Base-by-base conservation (phyloP, 2,888 invertebrate genomes). In the Dioctria rufipes region DNA sequence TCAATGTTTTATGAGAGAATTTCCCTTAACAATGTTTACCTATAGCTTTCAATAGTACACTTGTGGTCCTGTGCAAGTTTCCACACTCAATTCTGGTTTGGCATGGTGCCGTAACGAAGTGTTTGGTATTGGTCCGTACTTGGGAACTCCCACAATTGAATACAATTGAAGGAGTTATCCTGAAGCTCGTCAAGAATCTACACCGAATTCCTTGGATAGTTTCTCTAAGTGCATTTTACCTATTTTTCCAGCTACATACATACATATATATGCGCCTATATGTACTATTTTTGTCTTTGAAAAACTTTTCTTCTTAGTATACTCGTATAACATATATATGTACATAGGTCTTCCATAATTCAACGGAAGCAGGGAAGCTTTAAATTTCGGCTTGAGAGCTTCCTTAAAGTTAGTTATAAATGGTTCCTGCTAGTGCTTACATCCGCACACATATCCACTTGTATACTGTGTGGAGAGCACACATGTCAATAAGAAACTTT, bases 1-100 rank as follows among this genome's bases (percentile, higher is more conserved):
- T 73, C 73, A 73, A 73, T 73, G 73, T 73, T 73, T 73, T 73
- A 73, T 73, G 73, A 73, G 73, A 42, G 73, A 73, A 51, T 73
- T 73, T 73, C 60, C 73, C 13, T 73, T 58, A 58, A 73, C 73
- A 73, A 43, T 73, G 73, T 73, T 73, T 73, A 73, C 73, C 73
- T 73, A 60, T 73, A 58, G 54, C 73, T 73, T 40, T 40, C 60
- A 73, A 73, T 73, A 58, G 58, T 58, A 39, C 58, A 60, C 51
- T 69, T 69, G 69, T 51, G 69, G 69, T 69, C 69, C 69, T 51
- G 8, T 51, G 69, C 40, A 42, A 73, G 73, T 58, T 60, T 73
- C 42, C 39, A 58, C 60, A 58, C 73, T 73, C 60, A 40, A 40
- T 73, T 13, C 60, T 54, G 73, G 42, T 5, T 73, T 73, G 73